These are phyloP conservation scores for Mustelus asterias DNA, from an alignment of 2,113 vertebrate species.

Conservation along the genomic window DNA sequence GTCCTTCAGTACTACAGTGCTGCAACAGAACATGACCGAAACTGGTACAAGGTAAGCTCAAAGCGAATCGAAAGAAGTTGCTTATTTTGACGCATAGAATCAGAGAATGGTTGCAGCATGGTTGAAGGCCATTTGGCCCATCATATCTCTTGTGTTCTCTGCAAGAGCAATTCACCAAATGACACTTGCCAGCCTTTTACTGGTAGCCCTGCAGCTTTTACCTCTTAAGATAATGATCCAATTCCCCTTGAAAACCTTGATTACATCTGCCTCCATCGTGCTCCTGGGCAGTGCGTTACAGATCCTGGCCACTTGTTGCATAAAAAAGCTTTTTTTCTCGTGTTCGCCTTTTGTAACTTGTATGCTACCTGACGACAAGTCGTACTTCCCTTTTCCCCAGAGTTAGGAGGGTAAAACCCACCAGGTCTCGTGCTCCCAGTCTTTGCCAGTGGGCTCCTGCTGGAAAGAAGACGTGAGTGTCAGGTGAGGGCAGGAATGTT, in stretches of 20 bases:
- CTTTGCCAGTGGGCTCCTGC: not conserved
- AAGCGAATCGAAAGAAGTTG: not conserved
- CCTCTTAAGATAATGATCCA: not conserved
- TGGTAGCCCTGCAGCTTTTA: not conserved
- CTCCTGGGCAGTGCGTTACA: not conserved
- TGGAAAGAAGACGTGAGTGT: not conserved
- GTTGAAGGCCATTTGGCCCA: too few relatives aligned
- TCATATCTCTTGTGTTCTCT: too few relatives aligned
- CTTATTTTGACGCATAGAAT: not conserved
- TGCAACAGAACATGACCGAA: conserved; percentile 91
- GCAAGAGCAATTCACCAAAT: not conserved
- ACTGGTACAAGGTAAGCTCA: conserved; percentile 90
- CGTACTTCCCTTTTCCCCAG: not conserved
- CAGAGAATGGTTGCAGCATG: too few relatives aligned
- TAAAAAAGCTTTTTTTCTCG: not conserved
- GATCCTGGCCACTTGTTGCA: not conserved
- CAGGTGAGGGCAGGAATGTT: not conserved
- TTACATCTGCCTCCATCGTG: not conserved
- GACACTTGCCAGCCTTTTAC: not conserved
- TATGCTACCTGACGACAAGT: not conserved
- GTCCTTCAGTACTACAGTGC: conserved; percentile 94
- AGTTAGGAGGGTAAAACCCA: not conserved
- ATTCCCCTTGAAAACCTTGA: not conserved
- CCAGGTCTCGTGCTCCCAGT: not conserved
- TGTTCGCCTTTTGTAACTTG: not conserved